These are phyloP conservation scores for Emydoidea blandingii DNA, from an alignment of 2,797 vertebrate species.

Conservation along the genomic window DNA sequence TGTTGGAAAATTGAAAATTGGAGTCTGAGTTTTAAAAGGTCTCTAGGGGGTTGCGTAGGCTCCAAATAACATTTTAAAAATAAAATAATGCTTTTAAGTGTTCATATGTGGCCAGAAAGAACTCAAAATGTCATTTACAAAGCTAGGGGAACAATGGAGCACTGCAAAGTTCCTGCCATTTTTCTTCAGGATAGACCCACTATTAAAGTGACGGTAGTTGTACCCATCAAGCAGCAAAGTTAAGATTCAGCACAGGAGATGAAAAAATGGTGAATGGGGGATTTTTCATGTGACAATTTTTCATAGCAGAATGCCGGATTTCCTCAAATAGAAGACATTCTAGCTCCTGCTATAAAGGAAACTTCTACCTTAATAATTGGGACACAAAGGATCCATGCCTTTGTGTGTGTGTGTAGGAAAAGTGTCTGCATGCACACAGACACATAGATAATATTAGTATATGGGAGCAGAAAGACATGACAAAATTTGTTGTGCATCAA, in stretches of 20 bases:
- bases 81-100: neutral
- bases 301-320: neutral
- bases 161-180: neutral
- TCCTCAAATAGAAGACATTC: neutral
- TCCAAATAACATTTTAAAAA: neutral
- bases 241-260: neutral
- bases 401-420: neutral
- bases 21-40: neutral
- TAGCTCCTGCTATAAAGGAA: neutral
- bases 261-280: fast-evolving
- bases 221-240: neutral
- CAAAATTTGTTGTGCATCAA: neutral
- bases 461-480: neutral
- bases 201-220: neutral
- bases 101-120: neutral
- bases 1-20: neutral
- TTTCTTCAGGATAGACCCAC: neutral
- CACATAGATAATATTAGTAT: neutral
- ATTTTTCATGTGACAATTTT: neutral
- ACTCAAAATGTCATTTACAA: neutral
- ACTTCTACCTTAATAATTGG: neutral
- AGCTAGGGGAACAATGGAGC: neutral
- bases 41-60: neutral
- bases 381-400: neutral
- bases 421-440: neutral